phyloP scores from a whole-genome alignment of 2,888 invertebrate genomes.

The Drosophila kanekoi region DNA sequence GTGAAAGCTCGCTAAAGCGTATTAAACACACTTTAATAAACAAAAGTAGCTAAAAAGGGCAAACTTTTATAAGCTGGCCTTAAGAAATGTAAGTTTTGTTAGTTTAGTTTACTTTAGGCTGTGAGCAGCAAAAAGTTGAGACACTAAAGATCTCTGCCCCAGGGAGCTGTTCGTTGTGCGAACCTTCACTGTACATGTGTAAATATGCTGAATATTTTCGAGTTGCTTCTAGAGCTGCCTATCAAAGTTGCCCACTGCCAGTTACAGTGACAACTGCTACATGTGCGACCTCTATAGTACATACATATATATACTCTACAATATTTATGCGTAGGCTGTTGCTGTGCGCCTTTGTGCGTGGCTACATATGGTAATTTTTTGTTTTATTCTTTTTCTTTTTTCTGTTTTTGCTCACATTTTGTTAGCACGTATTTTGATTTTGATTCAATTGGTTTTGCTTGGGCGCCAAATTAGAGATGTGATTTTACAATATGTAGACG shows the following conservation, averaged over 20 bases:
- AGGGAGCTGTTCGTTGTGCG: not conserved
- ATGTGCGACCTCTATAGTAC: conserved; percentile 2
- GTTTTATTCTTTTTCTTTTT: conserved; percentile 26
- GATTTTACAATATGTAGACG: conserved; percentile 49
- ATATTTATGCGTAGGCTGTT: conserved; percentile 2
- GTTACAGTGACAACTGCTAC: conserved; percentile 24
- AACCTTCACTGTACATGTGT: not conserved
- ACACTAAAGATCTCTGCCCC: no score
- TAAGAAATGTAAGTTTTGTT: no score
- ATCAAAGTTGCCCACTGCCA: conserved; percentile 24
- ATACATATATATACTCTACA: not conserved
- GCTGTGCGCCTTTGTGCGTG: conserved; percentile 19
- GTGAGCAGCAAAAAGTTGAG: no score
- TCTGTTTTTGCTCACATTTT: conserved; percentile 20
- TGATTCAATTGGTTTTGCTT: not conserved
- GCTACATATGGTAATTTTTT: conserved; percentile 71
- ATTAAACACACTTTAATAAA: not conserved
- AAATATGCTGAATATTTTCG: not conserved
- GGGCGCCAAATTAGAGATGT: conserved; percentile 20
- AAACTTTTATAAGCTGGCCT: no score
- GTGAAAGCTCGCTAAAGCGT: not conserved
- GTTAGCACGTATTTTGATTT: conserved; percentile 1
- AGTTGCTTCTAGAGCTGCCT: conserved; percentile 22
- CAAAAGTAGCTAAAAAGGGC: no score
- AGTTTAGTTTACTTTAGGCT: no score